Base-by-base conservation (phyloP, 2,888 invertebrate species). In the Hirtodrosophila cameraria region DNA sequence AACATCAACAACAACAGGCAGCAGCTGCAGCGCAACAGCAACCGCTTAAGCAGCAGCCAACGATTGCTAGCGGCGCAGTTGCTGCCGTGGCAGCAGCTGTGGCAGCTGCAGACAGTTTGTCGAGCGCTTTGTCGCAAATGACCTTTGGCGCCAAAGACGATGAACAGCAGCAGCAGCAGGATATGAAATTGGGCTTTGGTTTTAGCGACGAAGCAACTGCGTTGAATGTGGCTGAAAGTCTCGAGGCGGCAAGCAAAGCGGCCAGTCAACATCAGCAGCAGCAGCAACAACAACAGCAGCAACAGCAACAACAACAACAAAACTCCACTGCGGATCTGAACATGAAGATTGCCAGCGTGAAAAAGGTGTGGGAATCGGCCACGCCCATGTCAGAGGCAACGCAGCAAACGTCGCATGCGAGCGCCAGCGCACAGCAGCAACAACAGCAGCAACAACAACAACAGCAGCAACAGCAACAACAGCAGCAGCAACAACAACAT, bases 301-400 rank as follows among this genome's bases (percentile, higher is more conserved):
- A 73, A 1, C 77, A 70, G 5, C 75, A 78, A 6, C 76, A 80
- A 33, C 94, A 94, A 50, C 95, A 93, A 79, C 94, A 95, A 7
- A 95, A 96, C 77, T 95, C 95, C 8, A 96, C 97, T 30, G 97
- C 97, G 30, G 98, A 98, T 91, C 93, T 98, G 74, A 97, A 97
- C 92, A 94, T 96, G 92, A 98, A 98, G 92, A 97, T 98, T 80
- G 97, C 97, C 28, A 96, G 97, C 69, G 97, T 97, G 36, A 98
- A 98, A 91, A 89, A 92, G 84, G 95, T 95, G 12, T 96, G 96
- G 96, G 96, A 96, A 87, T 93, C 90, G 68, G 92, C 92, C 1
- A 91, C 93, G 8, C 91, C 93, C 3, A 94, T 94, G 94, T 94
- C 94, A 11, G 52, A 85, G 86, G 28, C 87, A 82, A 57, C 77